These are phyloP conservation scores for Leuciscus idus DNA, from an alignment of 2,113 vertebrate genomes.

Conservation along the genomic window DNA sequence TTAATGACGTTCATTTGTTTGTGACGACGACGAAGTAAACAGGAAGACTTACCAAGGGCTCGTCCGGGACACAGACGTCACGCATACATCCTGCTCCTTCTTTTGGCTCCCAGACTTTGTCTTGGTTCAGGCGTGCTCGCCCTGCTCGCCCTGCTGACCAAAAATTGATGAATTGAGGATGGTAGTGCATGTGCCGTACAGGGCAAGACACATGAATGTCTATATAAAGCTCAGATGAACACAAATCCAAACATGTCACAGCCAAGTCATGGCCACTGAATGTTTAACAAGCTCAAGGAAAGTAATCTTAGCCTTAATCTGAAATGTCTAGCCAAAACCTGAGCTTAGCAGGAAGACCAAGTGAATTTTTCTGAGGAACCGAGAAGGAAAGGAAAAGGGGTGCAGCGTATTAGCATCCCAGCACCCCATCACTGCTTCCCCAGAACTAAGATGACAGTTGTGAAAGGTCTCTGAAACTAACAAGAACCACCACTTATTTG, in stretches of 20 bases:
- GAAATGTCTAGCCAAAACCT: constrained; percentile 29
- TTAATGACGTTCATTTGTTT: constrained; percentile 23
- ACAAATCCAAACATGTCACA: constrained; percentile 23
- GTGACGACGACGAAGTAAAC: constrained; percentile 41
- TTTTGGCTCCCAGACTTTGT: constrained; percentile 21
- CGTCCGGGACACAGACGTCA: constrained; percentile 41
- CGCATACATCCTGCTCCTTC: constrained; percentile 44
- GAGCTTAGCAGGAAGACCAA: not conserved
- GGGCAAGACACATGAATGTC: not conserved
- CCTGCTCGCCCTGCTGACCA: constrained; percentile 7
- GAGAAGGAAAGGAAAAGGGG: not conserved
- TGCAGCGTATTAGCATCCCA: not conserved
- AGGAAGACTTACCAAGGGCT: constrained; percentile 50
- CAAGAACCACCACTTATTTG: constrained; percentile 14
- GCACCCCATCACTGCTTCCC: constrained; percentile 10
- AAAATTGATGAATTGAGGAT: constrained; percentile 9
- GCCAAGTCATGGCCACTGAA: constrained; percentile 5
- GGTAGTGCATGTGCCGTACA: not conserved
- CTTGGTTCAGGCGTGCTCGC: constrained; percentile 6
- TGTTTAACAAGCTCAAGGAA: not conserved
- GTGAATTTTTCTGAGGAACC: not conserved
- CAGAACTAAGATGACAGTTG: constrained; percentile 40
- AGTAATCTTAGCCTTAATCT: constrained; percentile 25
- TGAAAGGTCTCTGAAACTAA: constrained; percentile 16
- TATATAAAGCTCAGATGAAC: constrained; percentile 26